Percentiles rank a stretch among this genome's conserved stretches.
phyloP scores from a whole-genome alignment of 2,888 invertebrate genomes.

The Fabriciana adippe region DNA sequence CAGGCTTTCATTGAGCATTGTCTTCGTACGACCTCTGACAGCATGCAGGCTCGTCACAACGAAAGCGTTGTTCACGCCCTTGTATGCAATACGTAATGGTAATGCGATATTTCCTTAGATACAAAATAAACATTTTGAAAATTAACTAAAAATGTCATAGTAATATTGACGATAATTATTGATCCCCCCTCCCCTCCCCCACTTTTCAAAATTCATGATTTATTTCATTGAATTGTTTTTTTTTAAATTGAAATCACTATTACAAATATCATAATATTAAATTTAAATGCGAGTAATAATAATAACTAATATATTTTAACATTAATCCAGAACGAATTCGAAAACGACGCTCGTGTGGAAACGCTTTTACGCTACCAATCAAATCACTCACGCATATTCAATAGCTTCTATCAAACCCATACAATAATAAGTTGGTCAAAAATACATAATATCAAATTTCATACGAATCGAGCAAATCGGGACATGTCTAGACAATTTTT shows the following conservation, averaged over 20 bases:
- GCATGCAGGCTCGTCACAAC: slow-evolving; percentile 34
- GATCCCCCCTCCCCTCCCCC: too few species aligned
- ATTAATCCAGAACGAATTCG: too few species aligned
- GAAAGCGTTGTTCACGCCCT: slow-evolving; percentile 28
- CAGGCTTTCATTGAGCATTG: slow-evolving; percentile 72
- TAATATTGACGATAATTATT: too few species aligned
- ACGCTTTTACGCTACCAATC: not conserved
- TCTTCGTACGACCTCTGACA: slow-evolving; percentile 72
- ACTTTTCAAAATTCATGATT: too few species aligned
- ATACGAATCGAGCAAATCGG: slow-evolving; percentile 7
- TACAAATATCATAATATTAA: too few species aligned
- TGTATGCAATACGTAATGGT: not conserved
- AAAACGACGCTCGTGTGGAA: not conserved
- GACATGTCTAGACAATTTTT: slow-evolving; percentile 64
- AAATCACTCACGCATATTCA: not conserved
- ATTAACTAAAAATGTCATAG: not conserved
- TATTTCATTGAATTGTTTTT: too few species aligned
- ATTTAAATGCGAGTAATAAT: too few species aligned
- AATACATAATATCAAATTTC: slow-evolving; percentile 18
- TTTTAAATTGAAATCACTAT: too few species aligned
- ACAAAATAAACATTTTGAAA: not conserved
- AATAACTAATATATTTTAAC: too few species aligned
- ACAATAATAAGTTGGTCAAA: slow-evolving; percentile 2
- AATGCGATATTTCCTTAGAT: slow-evolving; percentile 3
- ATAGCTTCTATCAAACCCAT: not conserved